Evolutionary conservation across 2,888 invertebrate species (phyloP), one percentile per base, ranked within the genome.

Genomic region (Rhabditoides inermis): DNA sequence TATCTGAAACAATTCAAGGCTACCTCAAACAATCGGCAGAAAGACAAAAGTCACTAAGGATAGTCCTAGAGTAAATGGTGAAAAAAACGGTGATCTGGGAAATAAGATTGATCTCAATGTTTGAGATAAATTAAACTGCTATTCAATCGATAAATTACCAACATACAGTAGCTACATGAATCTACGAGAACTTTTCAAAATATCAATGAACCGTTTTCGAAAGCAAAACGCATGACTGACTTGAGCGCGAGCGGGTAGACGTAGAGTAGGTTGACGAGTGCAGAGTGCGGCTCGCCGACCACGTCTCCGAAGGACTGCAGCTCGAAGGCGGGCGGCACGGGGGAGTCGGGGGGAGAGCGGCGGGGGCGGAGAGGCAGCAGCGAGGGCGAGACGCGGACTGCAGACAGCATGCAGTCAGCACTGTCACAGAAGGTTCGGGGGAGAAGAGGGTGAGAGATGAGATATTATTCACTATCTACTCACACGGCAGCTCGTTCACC

Each of bases 241-340:
- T 64, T 65, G 47, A 73, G 54, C n/a, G 56, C 51, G 64, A 86
- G 81, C 0, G 95, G 95, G 76, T 92, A 90, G 18, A 95, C 85
- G 78, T 90, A 95, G 36, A 95, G 81, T 77, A 90, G 87, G 79
- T 95, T 94, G 26, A 85, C 81, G 2, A 87, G 86, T 75, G 86
- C 86, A 0, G 91, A 90, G 77, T 87, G 84, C 26, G 85, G 82
- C 66, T 85, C 84, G 76, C 84, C 85, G 45, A 72, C 70, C 59
- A 59, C 71, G 42, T 77, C 76, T 3, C 78, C 75, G 69, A 91
- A 85, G 70, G 89, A 87, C n/a, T 86, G 84, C 51, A 92, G 81
- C 79, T 92, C 91, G 54, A 89, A 75, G 0, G 88, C 86, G 7
- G 88, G 85, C 23, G 37, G 56, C 3, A 49, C 49, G 3, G 48